These are phyloP conservation scores for Anhinga anhinga DNA, from an alignment of 2,113 vertebrate species.

Conservation along the genomic window DNA sequence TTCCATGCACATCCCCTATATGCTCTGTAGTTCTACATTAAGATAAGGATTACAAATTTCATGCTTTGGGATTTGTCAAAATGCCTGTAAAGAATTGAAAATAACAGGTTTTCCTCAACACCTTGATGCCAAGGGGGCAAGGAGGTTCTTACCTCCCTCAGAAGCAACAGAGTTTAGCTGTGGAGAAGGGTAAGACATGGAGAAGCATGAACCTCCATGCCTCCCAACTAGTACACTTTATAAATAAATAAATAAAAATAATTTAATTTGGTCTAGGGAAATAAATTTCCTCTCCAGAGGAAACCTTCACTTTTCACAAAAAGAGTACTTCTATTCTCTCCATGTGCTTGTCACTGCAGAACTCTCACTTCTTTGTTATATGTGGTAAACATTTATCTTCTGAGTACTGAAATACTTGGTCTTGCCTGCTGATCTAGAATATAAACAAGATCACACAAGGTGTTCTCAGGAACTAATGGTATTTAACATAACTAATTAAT, in stretches of 20 bases:
- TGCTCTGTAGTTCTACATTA: neutral
- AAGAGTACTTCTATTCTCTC: neutral
- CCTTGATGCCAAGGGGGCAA: neutral
- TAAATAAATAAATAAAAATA: neutral
- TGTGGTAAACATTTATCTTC: neutral
- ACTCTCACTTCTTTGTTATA: neutral
- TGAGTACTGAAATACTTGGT: neutral
- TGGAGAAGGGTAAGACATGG: neutral
- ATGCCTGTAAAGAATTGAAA: neutral
- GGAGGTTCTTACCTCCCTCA: neutral
- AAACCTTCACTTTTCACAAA: neutral
- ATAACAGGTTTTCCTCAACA: neutral
- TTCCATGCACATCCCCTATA: neutral
- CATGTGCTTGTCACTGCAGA: neutral
- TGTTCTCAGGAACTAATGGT: neutral
- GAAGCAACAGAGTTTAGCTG: neutral
- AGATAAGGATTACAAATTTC: neutral
- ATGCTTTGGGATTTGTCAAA: neutral
- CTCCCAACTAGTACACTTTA: neutral
- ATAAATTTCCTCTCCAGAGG: neutral
- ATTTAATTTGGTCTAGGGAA: neutral
- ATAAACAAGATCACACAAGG: neutral
- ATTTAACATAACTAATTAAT: neutral
- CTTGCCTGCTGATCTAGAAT: neutral
- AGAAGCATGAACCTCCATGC: neutral